Evolutionary conservation across 1,140 invertebrate species (phyloP).

Genomic region (Tetramorium alpestre): DNA sequence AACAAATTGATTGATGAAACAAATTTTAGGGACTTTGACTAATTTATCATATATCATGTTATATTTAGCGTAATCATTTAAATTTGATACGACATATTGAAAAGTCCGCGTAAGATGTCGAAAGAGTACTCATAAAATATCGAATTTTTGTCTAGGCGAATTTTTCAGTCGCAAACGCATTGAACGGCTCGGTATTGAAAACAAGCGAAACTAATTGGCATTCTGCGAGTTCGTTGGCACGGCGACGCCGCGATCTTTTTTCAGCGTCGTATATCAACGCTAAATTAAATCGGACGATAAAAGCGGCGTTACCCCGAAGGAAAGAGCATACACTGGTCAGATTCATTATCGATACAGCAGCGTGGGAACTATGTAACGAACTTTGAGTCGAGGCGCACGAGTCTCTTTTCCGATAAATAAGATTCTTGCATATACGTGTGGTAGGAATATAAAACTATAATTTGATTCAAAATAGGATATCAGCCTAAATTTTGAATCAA

Average conservation of each 20-base stretch:
- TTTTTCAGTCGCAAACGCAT: not conserved
- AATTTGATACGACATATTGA: not conserved
- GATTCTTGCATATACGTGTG: not conserved
- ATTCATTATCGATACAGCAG: conserved; percentile 50
- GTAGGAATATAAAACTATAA: conserved; percentile 28
- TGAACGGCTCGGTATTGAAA: not conserved
- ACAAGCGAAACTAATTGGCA: conserved; percentile 27
- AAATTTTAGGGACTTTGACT: not conserved
- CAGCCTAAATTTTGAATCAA: not conserved
- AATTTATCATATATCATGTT: not conserved
- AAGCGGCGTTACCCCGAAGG: conserved; percentile 20
- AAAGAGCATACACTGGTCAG: conserved; percentile 30
- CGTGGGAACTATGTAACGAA: conserved; percentile 56
- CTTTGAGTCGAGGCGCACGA: conserved; percentile 4
- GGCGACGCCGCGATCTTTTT: conserved; percentile 20
- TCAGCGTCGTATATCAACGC: conserved; percentile 37
- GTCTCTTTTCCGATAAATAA: conserved; percentile 39
- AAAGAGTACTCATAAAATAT: not conserved
- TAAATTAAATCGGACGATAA: conserved; percentile 56
- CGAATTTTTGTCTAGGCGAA: not conserved
- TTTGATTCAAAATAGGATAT: not conserved
- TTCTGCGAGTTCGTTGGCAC: conserved; percentile 11
- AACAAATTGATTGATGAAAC: not conserved
- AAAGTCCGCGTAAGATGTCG: not conserved
- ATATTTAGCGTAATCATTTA: not conserved